phyloP scores from a whole-genome alignment of 1,140 invertebrate species.

The Hyposmocoma kahamanoa region DNA sequence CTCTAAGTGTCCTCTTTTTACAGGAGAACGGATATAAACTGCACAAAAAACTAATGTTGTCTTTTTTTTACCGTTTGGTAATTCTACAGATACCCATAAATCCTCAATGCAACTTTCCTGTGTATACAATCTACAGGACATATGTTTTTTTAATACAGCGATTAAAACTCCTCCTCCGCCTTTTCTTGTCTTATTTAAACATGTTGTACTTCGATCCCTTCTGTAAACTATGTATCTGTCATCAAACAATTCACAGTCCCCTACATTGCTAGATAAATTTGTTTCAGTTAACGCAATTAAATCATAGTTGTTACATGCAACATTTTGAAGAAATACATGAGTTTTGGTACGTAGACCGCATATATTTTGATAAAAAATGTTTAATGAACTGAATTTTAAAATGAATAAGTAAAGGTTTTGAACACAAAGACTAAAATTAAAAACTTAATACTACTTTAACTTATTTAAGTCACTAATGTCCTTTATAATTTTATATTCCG shows the following conservation, averaged over 20 bases:
- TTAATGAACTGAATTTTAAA: conserved; percentile 12
- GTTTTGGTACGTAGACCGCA: conserved; percentile 5
- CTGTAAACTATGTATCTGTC: conserved; percentile 8
- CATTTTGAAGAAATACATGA: background rate
- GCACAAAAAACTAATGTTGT: background rate
- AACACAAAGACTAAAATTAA: background rate
- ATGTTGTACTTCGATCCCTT: background rate
- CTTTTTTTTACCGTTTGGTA: background rate
- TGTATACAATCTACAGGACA: background rate
- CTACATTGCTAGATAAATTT: background rate
- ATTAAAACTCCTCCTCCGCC: conserved; percentile 8
- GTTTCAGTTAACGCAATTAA: conserved; percentile 6
- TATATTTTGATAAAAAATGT: conserved; percentile 24
- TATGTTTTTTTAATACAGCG: conserved; percentile 1
- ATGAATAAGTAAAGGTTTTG: background rate
- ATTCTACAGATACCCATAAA: conserved; percentile 14
- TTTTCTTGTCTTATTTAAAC: background rate
- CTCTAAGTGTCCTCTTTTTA: background rate
- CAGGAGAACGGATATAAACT: conserved; percentile 2
- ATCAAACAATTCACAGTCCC: conserved; percentile 7
- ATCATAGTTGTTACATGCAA: conserved; percentile 1
- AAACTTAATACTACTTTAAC: background rate
- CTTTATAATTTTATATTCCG: conserved; percentile 16
- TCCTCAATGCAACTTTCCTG: conserved; percentile 6
- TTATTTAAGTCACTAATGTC: conserved; percentile 13